Base-by-base conservation (phyloP, 2,113 vertebrate genomes). In the Engraulis encrasicolus region DNA sequence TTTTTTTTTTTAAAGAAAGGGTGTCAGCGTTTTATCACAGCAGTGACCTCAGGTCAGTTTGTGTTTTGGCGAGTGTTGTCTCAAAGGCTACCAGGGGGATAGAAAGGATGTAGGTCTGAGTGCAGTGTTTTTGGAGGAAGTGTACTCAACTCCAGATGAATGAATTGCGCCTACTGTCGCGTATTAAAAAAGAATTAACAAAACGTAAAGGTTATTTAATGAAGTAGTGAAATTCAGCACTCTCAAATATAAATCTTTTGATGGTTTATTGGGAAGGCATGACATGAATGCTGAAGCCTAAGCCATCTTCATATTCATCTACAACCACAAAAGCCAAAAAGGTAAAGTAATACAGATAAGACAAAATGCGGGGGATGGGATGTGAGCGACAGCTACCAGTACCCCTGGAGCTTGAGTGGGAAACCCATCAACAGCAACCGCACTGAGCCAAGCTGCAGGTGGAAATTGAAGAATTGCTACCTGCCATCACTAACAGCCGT, bases 381-480 rank as follows among this genome's bases (percentile, higher is more conserved):
- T 9, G 27, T 31, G 23, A 71, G 23, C 31, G 61, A 71, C 27
- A 4, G 61, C 61, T 71, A 14, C 27, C 27, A 17, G 61, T 27
- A 0, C 23, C 23, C 61, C 61, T 17, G 23, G 27, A 14, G 17
- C 11, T 71, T 15, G 27, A 34, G 15, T 71, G 61, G 61, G 61
- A 34, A 15, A 31, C 4, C 31, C 61, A 2, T 12, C 61, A 71
- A 34, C 31, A 71, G 31, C 61, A 71, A 71, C 27, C 40, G 40
- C 40, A 45, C 4, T 9, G 40, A 45, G 40, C 40, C 3, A 45
- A 45, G 40, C 61, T 31, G 34, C 61, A 34, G 27, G 61, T 34
- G 23, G 61, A 71, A 71, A 34, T 71, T 71, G 61, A 71, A 71
- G 61, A 71, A 71, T 34, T 71, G 17, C 61, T 71, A 71, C 61